These are phyloP conservation scores for Adelosebastes latens DNA, from an alignment of 2,797 vertebrate species.

Conservation along the genomic window DNA sequence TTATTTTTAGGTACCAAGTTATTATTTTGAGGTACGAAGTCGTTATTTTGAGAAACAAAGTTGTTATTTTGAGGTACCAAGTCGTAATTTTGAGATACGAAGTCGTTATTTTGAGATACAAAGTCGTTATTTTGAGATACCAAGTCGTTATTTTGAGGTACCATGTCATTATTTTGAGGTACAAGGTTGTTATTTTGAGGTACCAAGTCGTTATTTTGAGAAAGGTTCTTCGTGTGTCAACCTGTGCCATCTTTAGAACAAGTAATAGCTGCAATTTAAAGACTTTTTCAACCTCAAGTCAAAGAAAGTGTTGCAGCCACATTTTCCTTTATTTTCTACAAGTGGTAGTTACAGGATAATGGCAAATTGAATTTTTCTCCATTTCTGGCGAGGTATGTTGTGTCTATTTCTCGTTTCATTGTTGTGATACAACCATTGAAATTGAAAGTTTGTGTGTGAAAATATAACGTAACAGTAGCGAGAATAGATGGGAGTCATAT, in stretches of 20 bases:
- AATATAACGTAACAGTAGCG: background rate
- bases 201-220: too few species aligned
- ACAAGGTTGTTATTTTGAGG: too few species aligned
- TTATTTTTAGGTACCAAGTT: too few species aligned
- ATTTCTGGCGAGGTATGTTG: background rate
- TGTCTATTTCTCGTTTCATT: background rate
- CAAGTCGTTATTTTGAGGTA: too few species aligned
- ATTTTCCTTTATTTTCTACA: background rate
- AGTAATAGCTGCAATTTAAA: too few species aligned
- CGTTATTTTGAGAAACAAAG: rapidly evolving
- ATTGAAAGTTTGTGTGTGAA: background rate
- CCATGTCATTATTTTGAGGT: too few species aligned
- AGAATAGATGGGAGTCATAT: background rate
- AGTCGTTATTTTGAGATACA: rapidly evolving
- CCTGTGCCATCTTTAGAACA: too few species aligned
- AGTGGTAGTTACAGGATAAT: background rate
- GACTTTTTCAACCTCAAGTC: too few species aligned
- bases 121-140: too few species aligned
- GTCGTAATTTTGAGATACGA: rapidly evolving
- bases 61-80: too few species aligned
- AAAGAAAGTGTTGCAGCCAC: too few species aligned
- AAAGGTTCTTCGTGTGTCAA: too few species aligned
- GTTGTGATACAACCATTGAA: background rate
- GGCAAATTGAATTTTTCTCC: background rate
- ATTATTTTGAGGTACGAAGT: rapidly evolving